Base-by-base conservation (phyloP, 2,888 invertebrate species). In the Eupithecia dodoneata region DNA sequence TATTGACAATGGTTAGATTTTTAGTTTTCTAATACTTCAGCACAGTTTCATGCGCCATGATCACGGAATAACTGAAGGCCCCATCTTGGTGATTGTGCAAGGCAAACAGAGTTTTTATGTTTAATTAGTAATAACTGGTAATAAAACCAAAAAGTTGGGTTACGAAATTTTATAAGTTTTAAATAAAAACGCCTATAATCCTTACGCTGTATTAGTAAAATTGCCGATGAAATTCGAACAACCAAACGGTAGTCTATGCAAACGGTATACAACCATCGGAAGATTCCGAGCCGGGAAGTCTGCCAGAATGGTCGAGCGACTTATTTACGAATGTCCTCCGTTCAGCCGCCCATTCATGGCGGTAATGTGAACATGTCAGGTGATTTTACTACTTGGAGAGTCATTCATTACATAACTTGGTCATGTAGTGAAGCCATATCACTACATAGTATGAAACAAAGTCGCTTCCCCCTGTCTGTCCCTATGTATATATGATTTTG, bases 251-350 rank as follows among this genome's bases (percentile, higher is more conserved):
- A 55, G n/a, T n/a, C n/a, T n/a, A n/a, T n/a, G n/a, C 7, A n/a
- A 55, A n/a, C n/a, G 55, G 55, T 55, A 55, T 3, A 55, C n/a
- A n/a, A 59, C n/a, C 9, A 59, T 42, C 15, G 6, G 66, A 66
- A 42, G 66, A 66, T 66, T 42, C 66, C 66, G 66, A 66, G 66
- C 66, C 66, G 66, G 66, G 15, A 66, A 66, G 15, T 66, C 15
- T 66, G 66, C 66, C 66, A 66, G 42, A 66, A 66, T 15, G 30
- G 4, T 63, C 10, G 63, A 63, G 10, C 9, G 42, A 66, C 7
- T 66, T 42, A 66, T 66, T 63, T 63, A 63, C 30, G 63, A 63
- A 18, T 30, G 2, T 59, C 59, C 30, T 63, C 12, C 30, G 30
- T 59, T 59, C 63, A 18, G 18, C 10, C 18, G n/a, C 30, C 10